Evolutionary conservation across 2,888 invertebrate genomes (phyloP), one percentile per base, ranked within the genome.

Genomic region (Pherbina coryleti): DNA sequence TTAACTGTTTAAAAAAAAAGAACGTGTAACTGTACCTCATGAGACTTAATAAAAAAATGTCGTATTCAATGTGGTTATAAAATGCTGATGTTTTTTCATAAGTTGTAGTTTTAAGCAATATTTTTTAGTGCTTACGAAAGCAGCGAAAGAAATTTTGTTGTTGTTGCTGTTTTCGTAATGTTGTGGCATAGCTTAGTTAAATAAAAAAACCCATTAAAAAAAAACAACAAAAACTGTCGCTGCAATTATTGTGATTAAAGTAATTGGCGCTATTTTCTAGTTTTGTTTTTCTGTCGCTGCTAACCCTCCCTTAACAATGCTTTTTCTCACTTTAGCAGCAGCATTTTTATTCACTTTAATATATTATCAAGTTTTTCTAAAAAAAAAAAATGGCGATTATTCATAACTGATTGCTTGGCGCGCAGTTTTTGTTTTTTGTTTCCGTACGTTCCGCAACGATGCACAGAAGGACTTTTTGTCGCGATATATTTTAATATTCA

Each of bases 331-430:
- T 0, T 60, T 62, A 9, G 28, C 25, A 14, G 72, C 51, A 19
- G 7, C 11, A 49, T 64, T 67, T 67, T 60, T 28, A 60, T 28
- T 60, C 25, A 14, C 60, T 78, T 78, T 78, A 71, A 81, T 80
- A 81, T 81, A 80, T 80, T 81, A 80, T 80, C 79, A 28, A 64
- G 76, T 78, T 81, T 80, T 75, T 70, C 70, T 22, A 76, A 78
- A 66, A 75, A 51, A n/a, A 71, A 66, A 66, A 66, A 34, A 34
- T 14, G 14, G 5, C 62, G 55, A 55, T 55, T 55, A 19, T 55
- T 55, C 55, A 55, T 55, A 55, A 55, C 19, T 19, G 55, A 55
- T 55, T 55, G 55, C 44, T 44, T 44, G 44, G 44, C 44, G 37
- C 53, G 53, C 53, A 17, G 5, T 53, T 53, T 53, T 53, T 53